Conservation (phyloP, 2,888 invertebrate species). For the Synergus umbraculus region DNA sequence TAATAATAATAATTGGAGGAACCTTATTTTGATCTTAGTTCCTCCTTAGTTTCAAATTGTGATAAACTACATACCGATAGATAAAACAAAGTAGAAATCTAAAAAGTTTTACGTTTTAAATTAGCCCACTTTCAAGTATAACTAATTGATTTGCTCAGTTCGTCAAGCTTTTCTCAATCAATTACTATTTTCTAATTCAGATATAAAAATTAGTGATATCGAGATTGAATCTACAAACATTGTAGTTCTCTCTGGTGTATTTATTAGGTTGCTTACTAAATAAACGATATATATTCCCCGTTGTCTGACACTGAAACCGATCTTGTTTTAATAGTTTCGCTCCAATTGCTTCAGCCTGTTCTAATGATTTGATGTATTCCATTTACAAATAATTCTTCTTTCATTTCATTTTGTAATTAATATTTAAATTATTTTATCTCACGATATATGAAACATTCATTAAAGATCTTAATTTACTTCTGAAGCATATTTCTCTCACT, state of each 20-base stretch:
- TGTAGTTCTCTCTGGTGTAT: constrained; percentile 1
- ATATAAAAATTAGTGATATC: neutral
- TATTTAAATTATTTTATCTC: neutral
- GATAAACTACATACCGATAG: neutral
- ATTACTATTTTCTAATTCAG: neutral
- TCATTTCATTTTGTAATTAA: neutral
- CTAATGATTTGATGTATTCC: neutral
- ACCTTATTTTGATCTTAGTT: neutral
- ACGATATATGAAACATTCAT: neutral
- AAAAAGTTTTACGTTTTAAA: constrained; percentile 9
- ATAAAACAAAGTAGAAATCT: neutral
- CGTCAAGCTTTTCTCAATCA: neutral
- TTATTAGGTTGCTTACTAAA: constrained; percentile 24
- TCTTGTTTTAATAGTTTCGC: constrained; percentile 35
- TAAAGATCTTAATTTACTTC: neutral
- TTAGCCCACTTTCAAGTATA: constrained; percentile 20
- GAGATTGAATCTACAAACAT: neutral
- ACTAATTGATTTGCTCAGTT: neutral
- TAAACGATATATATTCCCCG: constrained; percentile 29
- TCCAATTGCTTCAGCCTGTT: constrained; percentile 27
- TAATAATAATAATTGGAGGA: neutral
- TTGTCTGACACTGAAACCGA: constrained; percentile 29
- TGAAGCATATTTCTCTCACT: neutral
- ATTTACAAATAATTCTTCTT: neutral
- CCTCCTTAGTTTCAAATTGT: neutral